phyloP scores from a whole-genome alignment of 2,888 invertebrate genomes.

The Sthenelais limicola region DNA sequence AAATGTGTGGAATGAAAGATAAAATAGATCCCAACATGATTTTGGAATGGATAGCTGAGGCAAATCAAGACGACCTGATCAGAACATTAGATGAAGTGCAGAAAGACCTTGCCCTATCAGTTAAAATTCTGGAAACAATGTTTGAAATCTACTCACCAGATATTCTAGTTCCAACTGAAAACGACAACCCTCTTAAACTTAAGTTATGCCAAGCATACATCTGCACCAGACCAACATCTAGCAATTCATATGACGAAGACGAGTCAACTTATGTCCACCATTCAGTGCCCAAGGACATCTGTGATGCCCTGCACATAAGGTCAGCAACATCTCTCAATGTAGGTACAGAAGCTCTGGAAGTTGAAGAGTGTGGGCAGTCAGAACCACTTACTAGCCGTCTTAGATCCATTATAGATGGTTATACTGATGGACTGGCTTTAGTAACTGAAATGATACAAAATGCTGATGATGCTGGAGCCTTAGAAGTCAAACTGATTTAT shows the following conservation, averaged over 20 bases:
- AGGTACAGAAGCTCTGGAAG: slow-evolving; percentile 46
- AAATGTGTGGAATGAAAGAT: slow-evolving; percentile 49
- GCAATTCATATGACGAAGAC: slow-evolving; percentile 49
- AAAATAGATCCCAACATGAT: slow-evolving; percentile 46
- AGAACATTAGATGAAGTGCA: slow-evolving; percentile 29
- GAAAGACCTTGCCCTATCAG: background rate
- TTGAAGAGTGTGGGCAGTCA: slow-evolving; percentile 57
- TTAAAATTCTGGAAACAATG: background rate
- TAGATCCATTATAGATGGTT: slow-evolving; percentile 54
- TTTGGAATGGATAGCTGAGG: slow-evolving; percentile 15
- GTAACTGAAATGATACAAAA: slow-evolving; percentile 69
- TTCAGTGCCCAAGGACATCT: slow-evolving; percentile 54
- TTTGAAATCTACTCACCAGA: background rate
- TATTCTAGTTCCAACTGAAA: slow-evolving; percentile 11
- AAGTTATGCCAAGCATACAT: slow-evolving; percentile 49
- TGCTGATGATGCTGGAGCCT: slow-evolving; percentile 69
- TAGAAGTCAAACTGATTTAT: slow-evolving; percentile 56
- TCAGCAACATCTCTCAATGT: slow-evolving; percentile 56
- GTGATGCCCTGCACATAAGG: slow-evolving; percentile 57
- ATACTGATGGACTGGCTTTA: slow-evolving; percentile 61
- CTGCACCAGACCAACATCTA: slow-evolving; percentile 57
- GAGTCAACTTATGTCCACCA: slow-evolving; percentile 56
- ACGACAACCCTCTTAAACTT: slow-evolving; percentile 4
- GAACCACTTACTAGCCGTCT: slow-evolving; percentile 62
- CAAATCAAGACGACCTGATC: slow-evolving; percentile 43